Evolutionary conservation across 2,888 invertebrate genomes (phyloP), one percentile per base, ranked within the genome.

Genomic region (Fissipunctia ypsillon): DNA sequence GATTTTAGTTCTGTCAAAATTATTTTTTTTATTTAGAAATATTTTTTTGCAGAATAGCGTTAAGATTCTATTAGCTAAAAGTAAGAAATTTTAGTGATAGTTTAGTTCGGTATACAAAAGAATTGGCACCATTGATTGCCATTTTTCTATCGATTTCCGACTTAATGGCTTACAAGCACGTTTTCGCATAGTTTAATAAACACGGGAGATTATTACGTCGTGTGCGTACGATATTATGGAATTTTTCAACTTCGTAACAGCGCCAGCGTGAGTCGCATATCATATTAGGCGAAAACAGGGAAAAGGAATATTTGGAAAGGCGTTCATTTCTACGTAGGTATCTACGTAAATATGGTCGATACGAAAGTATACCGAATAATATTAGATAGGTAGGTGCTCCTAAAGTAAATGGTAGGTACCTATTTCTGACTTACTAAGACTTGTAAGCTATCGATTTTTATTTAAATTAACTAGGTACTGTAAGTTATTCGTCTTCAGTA

Each of bases 191-290:
- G 52, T 79, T 78, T 66, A 41, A 43, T 78, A 80, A 79, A 83
- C 48, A 78, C 28, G 9, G 22, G 14, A 35, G 31, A 79, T 78
- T 78, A 78, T 68, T 45, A 68, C 10, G 43, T 35, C 50, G 57
- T 80, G 60, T 67, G 61, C 50, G 71, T 45, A 64, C 54, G 61
- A 52, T 73, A 80, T 76, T 79, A 60, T 57, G 60, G 69, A 76
- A 70, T 73, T 72, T 68, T 84, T 84, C 63, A 73, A 59, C 84
- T 69, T 64, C 76, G 50, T 61, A 59, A 41, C 64, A 57, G 45
- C 84, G 73, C 83, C 64, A 57, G 45, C 84, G 73, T 81, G 84
- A 79, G 45, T 57, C 64, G 74, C 70, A 74, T 83, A 31, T 28
- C 54, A n/a, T 69, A 78, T 64, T 56, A 70, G 63, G 52, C 35